Conservation (phyloP, 2,113 vertebrate genomes). For the Epinephelus moara region DNA sequence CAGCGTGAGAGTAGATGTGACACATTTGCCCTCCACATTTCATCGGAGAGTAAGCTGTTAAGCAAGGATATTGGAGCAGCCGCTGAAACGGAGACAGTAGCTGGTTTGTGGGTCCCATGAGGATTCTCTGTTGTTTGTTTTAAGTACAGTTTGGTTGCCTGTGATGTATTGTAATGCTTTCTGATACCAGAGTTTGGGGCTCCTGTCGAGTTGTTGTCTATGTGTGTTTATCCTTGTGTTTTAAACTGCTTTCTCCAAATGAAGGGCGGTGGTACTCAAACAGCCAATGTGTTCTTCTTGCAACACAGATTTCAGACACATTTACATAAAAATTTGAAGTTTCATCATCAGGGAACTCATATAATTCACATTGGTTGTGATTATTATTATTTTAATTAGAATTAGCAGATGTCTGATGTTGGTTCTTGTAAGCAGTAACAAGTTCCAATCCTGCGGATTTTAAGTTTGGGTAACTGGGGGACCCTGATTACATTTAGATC, state of each 20-base stretch:
- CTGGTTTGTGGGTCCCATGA: constrained; percentile 31
- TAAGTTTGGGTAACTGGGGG: no score
- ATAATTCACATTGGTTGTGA: no score
- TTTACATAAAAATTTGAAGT: no score
- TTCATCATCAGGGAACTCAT: no score
- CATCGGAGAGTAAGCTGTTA: constrained; percentile 46
- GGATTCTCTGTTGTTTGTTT: constrained; percentile 48
- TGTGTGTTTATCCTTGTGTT: not conserved
- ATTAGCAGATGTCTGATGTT: no score
- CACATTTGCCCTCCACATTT: constrained; percentile 54
- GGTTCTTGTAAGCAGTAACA: no score
- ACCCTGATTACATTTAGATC: no score
- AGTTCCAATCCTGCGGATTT: no score
- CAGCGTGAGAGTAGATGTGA: constrained; percentile 33
- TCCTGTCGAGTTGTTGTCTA: not conserved
- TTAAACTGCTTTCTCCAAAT: not conserved
- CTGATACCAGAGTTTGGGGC: constrained; percentile 21
- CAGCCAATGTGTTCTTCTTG: not conserved
- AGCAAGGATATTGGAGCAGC: constrained; percentile 46
- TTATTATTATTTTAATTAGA: no score
- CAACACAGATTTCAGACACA: not conserved
- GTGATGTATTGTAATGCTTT: constrained; percentile 33
- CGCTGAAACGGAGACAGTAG: constrained; percentile 39
- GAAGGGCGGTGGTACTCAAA: not conserved
- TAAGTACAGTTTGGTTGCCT: constrained; percentile 37